These are phyloP conservation scores for Lutjanus argentimaculatus DNA, from an alignment of 2,797 vertebrate genomes.

Conservation along the genomic window DNA sequence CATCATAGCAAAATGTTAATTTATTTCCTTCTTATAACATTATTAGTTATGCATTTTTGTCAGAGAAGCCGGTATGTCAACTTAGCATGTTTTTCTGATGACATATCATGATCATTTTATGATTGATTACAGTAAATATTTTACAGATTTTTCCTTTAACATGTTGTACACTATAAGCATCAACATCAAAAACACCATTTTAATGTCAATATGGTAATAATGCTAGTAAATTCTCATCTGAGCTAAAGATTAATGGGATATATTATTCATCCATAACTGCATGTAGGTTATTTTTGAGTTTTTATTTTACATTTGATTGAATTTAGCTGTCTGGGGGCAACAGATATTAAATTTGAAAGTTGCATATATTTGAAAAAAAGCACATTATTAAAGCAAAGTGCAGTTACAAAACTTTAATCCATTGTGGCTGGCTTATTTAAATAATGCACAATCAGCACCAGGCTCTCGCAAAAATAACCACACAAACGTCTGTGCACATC, in stretches of 20 bases:
- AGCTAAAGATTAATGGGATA: neutral
- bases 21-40: no score
- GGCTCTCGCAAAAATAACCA: conserved; percentile 7
- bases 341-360: neutral
- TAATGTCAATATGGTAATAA: neutral
- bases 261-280: neutral
- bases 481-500: neutral
- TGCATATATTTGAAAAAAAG: neutral
- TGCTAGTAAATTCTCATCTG: neutral
- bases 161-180: neutral
- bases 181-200: conserved; percentile 9
- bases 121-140: no score
- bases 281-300: neutral
- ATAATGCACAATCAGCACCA: conserved; percentile 9
- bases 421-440: neutral
- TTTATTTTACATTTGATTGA: conserved; percentile 8
- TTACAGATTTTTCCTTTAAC: neutral
- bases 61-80: no score
- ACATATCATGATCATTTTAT: no score
- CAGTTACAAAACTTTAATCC: conserved; percentile 11
- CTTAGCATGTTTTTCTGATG: no score
- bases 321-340: conserved; percentile 1
- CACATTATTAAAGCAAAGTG: neutral
- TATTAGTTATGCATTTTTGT: no score
- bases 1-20: no score